Evolutionary conservation across 2,797 vertebrate genomes (phyloP).

Genomic region (Melanotaenia nigrans): DNA sequence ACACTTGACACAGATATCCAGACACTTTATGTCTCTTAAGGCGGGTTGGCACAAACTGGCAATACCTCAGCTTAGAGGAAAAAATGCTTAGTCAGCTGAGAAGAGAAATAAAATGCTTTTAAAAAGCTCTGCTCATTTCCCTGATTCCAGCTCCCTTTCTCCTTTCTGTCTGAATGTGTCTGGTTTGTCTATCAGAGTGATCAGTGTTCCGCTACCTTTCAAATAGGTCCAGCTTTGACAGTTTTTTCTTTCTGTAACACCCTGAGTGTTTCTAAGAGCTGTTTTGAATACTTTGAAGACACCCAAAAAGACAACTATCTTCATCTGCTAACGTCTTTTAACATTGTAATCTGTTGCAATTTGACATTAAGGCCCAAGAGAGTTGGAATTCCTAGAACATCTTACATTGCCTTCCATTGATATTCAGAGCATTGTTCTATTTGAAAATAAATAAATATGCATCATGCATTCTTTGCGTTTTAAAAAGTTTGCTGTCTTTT

Average conservation of each 20-base stretch:
- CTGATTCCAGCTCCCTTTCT: constrained; percentile 28
- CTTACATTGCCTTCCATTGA: background rate
- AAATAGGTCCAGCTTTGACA: constrained; percentile 33
- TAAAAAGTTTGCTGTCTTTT: background rate
- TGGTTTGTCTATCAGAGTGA: constrained; percentile 79
- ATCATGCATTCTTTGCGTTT: background rate
- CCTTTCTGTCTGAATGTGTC: constrained; percentile 47
- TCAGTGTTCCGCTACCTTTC: constrained; percentile 58
- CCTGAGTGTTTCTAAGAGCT: constrained; percentile 45
- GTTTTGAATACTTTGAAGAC: constrained; percentile 39
- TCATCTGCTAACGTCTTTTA: constrained; percentile 17
- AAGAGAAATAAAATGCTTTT: constrained; percentile 22
- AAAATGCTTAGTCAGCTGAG: constrained; percentile 11
- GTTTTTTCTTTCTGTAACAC: constrained; percentile 43
- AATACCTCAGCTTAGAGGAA: constrained; percentile 22
- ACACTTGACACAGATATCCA: background rate
- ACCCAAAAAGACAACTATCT: constrained; percentile 41
- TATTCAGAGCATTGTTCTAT: background rate
- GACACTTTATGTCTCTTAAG: background rate
- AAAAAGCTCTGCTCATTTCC: constrained; percentile 9
- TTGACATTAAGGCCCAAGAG: background rate
- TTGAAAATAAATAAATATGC: constrained; percentile 2
- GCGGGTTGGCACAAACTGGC: background rate
- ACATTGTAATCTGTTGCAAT: constrained; percentile 5
- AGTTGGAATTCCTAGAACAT: background rate